These are phyloP conservation scores for Tinamus guttatus DNA, from an alignment of 2,113 vertebrate genomes.

Conservation along the genomic window DNA sequence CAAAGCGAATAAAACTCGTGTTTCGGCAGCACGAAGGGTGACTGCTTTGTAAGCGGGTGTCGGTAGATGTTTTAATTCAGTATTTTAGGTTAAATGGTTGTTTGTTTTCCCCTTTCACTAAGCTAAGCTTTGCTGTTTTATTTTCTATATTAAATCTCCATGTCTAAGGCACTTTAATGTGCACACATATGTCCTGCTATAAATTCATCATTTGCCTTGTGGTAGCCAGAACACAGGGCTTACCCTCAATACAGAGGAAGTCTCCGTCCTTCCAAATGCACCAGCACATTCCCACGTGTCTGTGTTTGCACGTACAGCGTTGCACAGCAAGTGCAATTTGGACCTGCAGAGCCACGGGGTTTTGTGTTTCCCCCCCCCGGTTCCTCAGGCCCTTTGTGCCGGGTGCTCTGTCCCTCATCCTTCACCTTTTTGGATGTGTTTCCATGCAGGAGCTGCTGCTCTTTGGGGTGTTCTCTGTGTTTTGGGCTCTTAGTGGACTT, in stretches of 20 bases:
- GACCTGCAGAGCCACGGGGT: background rate
- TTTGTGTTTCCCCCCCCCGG: background rate
- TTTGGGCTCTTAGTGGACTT: no score
- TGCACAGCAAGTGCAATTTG: background rate
- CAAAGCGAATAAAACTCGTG: accelerated
- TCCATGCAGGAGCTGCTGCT: background rate
- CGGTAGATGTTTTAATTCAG: background rate
- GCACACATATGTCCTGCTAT: accelerated
- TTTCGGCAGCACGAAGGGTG: accelerated
- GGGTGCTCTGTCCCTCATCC: background rate
- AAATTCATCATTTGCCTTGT: background rate
- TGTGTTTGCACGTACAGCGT: accelerated
- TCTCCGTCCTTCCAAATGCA: background rate
- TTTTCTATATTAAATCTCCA: accelerated
- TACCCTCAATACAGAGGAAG: background rate
- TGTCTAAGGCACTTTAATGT: background rate
- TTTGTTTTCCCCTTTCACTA: background rate
- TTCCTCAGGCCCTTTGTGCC: background rate
- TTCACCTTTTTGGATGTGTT: background rate
- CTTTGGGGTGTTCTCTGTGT: no score
- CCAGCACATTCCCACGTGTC: background rate
- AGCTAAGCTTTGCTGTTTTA: background rate
- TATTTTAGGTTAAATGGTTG: background rate
- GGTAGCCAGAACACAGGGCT: background rate
- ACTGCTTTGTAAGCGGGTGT: accelerated